Evolutionary conservation across 2,113 vertebrate genomes (phyloP), one percentile per base, ranked within the genome.

Genomic region (Pachycephala philippinensis): DNA sequence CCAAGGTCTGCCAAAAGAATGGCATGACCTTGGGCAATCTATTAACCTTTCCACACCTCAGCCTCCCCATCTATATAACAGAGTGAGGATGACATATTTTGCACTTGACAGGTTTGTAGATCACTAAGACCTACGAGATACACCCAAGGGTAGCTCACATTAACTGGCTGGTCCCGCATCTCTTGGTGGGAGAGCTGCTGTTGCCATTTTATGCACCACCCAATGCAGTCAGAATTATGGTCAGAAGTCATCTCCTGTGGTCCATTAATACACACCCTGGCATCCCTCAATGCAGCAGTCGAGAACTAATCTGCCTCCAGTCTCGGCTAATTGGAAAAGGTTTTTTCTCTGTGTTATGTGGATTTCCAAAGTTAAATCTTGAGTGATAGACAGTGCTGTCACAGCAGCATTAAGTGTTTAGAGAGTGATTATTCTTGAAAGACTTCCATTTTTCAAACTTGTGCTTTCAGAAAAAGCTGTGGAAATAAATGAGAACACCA

Each of bases 301-400:
- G 3, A 57, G 52, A 97, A 95, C 92, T 97, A 97, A 96, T 98
- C 95, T 98, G 95, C 97, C 96, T 97, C 95, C 85, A 71, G 72
- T 80, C 94, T 97, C 27, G 0, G 89, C 97, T 98, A 98, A 97
- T 98, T 98, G 97, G 98, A 98, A 97, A 97, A 42, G 47, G 54
- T 11, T 91, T 97, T 93, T 78, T 40, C 79, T 89, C 78, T 93
- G 28, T 97, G 95, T 97, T 98, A 97, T 95, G 96, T 82, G 96
- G 96, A 96, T 97, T 98, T 97, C 94, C 94, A 96, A 94, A 98
- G 97, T 97, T 98, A 98, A 98, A 98, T 97, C 96, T 98, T 97
- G 95, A 96, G 96, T 98, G 98, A 98, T 98, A 98, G 97, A 98
- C 97, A 98, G 97, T 94, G 87, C 97, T 98, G 98, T 98, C 98